Evolutionary conservation across 2,113 vertebrate genomes (phyloP).

Genomic region (Macheiramphus alcinus): DNA sequence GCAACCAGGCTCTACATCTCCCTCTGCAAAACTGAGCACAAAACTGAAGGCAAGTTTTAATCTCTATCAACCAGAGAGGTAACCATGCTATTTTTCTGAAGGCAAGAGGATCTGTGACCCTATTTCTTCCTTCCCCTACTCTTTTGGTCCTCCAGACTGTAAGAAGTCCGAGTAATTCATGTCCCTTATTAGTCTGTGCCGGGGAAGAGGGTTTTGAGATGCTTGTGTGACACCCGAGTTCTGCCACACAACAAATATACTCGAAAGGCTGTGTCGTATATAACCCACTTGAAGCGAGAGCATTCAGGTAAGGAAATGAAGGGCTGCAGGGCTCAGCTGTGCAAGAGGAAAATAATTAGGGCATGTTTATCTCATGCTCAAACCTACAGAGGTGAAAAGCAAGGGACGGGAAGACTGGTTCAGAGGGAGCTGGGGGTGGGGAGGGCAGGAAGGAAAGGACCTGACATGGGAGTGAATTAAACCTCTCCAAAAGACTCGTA

Average conservation of each 20-base stretch:
- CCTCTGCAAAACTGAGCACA: background rate
- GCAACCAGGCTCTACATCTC: background rate
- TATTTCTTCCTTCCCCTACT: background rate
- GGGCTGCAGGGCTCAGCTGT: constrained; percentile 49
- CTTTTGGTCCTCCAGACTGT: background rate
- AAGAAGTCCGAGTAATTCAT: background rate
- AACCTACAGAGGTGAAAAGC: constrained; percentile 55
- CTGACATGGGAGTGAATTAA: constrained; percentile 35
- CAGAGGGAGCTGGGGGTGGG: background rate
- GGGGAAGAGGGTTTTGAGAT: background rate
- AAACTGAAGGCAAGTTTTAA: background rate
- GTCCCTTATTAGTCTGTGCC: background rate
- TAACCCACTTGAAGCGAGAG: background rate
- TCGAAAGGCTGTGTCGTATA: background rate
- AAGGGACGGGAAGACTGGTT: background rate
- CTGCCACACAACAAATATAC: background rate
- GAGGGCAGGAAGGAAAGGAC: background rate
- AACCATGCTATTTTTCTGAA: background rate
- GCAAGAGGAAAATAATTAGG: constrained; percentile 50
- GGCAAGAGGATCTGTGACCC: background rate
- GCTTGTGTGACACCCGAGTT: background rate
- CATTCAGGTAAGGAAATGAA: constrained; percentile 50
- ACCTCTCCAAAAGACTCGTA: background rate
- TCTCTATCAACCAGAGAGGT: background rate
- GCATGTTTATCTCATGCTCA: constrained; percentile 41